These are phyloP conservation scores for Pogonophryne albipinna DNA, from an alignment of 2,797 vertebrate species.

Conservation along the genomic window DNA sequence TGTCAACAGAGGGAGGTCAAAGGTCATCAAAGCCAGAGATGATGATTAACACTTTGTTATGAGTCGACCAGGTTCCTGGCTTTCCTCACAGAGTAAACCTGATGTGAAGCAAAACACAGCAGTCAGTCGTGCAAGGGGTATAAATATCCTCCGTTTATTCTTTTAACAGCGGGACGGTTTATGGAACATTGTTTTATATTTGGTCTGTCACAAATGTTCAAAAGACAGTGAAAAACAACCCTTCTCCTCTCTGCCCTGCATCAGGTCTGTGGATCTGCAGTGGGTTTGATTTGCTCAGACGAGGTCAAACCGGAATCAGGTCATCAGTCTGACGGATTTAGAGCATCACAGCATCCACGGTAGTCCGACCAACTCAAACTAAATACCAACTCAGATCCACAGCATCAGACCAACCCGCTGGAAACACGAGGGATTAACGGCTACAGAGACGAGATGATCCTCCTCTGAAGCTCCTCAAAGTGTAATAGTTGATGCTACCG, in stretches of 20 bases:
- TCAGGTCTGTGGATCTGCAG: not conserved
- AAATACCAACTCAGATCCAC: not conserved
- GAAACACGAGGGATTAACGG: not conserved
- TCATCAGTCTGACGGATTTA: not conserved
- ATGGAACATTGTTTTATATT: too few species aligned
- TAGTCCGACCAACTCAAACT: not conserved
- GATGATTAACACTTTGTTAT: not conserved
- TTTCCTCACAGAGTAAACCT: not conserved
- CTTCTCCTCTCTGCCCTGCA: not conserved
- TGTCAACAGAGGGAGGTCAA: slow-evolving; percentile 5
- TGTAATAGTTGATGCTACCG: too few species aligned
- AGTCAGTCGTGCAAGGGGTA: not conserved
- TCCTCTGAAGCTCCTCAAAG: too few species aligned
- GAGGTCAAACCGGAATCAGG: slow-evolving; percentile 14
- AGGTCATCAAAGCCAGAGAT: slow-evolving; percentile 4
- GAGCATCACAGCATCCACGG: not conserved
- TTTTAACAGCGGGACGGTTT: not conserved
- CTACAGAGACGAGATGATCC: not conserved
- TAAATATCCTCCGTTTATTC: not conserved
- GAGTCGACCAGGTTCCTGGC: not conserved
- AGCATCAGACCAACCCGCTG: not conserved
- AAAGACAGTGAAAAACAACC: too few species aligned
- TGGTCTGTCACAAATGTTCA: not conserved
- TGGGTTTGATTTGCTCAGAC: not conserved
- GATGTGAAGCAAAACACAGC: too few species aligned